Conservation (phyloP, 2,888 invertebrate genomes). For the Amphipoea oculea region DNA sequence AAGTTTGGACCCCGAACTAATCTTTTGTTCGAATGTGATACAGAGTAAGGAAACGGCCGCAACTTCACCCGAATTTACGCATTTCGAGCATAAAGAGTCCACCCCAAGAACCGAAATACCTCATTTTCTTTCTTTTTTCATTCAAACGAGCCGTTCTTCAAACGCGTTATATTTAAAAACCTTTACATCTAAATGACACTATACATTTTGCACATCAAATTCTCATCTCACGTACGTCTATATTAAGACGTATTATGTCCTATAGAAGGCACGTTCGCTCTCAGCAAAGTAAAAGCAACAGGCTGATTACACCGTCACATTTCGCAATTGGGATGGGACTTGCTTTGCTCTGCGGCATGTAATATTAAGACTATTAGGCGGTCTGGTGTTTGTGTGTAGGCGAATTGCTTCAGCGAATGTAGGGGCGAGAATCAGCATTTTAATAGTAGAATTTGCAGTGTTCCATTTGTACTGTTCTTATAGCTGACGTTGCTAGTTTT, state of each 20-base stretch:
- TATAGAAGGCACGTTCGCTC: slow-evolving; percentile 1
- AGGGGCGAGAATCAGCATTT: neutral
- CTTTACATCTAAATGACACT: neutral
- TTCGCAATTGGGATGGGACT: slow-evolving; percentile 26
- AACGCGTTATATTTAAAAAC: neutral
- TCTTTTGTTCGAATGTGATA: too few species aligned
- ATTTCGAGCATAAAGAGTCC: too few species aligned
- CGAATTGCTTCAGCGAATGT: neutral
- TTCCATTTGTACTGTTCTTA: neutral
- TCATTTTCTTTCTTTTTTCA: too few species aligned
- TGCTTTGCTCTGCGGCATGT: slow-evolving; percentile 18
- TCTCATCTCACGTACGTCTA: neutral
- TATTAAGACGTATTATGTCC: neutral
- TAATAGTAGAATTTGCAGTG: neutral
- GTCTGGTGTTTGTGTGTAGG: neutral
- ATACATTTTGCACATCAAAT: neutral
- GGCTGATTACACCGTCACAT: slow-evolving; percentile 20
- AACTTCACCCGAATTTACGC: too few species aligned
- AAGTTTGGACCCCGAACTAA: too few species aligned
- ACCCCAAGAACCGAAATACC: neutral
- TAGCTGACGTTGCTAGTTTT: neutral
- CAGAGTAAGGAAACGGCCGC: too few species aligned
- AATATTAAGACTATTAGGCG: slow-evolving; percentile 1
- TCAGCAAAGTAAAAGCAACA: slow-evolving; percentile 40
- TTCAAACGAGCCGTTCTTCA: too few species aligned